Conservation (phyloP, 2,113 vertebrate genomes). For the Cromileptes altivelis region DNA sequence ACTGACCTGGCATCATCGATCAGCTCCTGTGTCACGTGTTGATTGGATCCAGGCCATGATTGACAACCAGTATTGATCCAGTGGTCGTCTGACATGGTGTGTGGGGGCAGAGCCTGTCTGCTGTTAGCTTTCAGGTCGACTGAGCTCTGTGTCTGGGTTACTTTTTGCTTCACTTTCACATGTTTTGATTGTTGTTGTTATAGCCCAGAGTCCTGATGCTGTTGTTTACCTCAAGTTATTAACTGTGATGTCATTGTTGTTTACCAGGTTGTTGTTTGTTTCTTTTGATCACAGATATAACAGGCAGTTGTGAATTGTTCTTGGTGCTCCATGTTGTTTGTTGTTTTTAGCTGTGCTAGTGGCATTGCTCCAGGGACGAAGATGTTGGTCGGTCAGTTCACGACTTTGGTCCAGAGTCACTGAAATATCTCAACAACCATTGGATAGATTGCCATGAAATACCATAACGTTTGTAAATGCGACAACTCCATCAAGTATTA, state of each 20-base stretch:
- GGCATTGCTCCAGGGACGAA: neutral
- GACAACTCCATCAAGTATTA: neutral
- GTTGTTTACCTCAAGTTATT: neutral
- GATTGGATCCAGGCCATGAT: conserved; percentile 63
- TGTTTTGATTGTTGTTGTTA: conserved; percentile 1
- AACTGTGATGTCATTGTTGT: neutral
- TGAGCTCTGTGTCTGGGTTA: neutral
- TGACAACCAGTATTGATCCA: conserved; percentile 66
- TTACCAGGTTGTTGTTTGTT: neutral
- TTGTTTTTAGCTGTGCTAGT: neutral
- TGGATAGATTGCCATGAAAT: neutral
- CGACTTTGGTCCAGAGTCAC: neutral
- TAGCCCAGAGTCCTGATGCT: neutral
- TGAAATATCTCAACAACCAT: neutral
- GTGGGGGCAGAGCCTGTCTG: conserved; percentile 9
- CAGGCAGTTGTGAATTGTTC: neutral
- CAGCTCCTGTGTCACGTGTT: conserved; percentile 49
- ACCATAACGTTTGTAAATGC: neutral
- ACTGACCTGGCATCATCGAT: conserved; percentile 63
- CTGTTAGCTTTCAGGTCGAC: conserved; percentile 6
- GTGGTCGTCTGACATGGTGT: conserved; percentile 17
- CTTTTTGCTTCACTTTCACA: neutral
- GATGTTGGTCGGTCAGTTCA: too few relatives aligned
- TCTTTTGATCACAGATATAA: neutral
- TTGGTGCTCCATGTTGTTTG: neutral